Percentiles rank a stretch among this genome's conserved stretches.
phyloP scores from a whole-genome alignment of 2,113 vertebrate species.

The Bagarius yarrelli region DNA sequence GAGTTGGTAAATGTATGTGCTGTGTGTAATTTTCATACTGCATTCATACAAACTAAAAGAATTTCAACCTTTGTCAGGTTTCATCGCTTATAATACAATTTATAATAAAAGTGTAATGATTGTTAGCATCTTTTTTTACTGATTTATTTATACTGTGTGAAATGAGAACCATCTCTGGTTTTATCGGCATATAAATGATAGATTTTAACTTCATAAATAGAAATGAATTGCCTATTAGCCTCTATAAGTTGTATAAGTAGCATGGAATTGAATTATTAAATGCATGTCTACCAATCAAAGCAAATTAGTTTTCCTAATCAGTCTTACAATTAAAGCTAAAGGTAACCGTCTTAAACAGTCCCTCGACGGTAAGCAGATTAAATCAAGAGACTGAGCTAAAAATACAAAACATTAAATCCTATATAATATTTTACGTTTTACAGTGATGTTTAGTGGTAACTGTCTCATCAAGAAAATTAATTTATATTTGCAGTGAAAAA shows the following conservation, averaged over 20 bases:
- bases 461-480: too few relatives aligned
- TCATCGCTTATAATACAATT: background rate
- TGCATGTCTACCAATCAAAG: background rate
- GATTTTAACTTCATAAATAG: background rate
- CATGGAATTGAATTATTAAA: background rate
- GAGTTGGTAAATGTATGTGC: too few relatives aligned
- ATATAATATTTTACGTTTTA: too few relatives aligned
- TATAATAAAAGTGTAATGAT: background rate
- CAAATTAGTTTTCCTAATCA: background rate
- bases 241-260: background rate
- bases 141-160: background rate
- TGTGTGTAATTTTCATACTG: background rate
- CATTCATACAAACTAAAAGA: background rate
- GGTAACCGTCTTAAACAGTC: too few relatives aligned
- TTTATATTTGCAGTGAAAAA: too few relatives aligned
- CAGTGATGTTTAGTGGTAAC: too few relatives aligned
- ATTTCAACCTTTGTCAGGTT: background rate
- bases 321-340: too few relatives aligned
- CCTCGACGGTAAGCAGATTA: background rate
- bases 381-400: background rate
- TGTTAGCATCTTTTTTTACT: background rate
- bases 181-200: background rate
- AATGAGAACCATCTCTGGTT: background rate
- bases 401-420: background rate
- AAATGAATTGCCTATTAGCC: background rate